These are phyloP conservation scores for Sarcophaga caerulescens DNA, from an alignment of 2,888 invertebrate species.

Conservation along the genomic window DNA sequence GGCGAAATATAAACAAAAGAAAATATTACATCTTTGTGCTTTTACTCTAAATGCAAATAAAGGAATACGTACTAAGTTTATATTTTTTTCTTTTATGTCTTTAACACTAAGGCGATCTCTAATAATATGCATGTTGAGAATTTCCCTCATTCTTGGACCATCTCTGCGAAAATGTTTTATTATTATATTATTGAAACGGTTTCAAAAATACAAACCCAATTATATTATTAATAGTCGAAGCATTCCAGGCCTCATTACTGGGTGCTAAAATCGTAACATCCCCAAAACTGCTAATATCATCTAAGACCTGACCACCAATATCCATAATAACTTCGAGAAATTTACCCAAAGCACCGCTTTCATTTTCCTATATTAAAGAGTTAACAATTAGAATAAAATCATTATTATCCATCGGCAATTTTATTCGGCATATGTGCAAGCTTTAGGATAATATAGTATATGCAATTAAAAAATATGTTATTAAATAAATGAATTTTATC, in stretches of 20 bases:
- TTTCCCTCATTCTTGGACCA: slow-evolving; percentile 87
- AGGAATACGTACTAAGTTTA: slow-evolving; percentile 84
- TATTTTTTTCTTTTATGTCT: slow-evolving; percentile 87
- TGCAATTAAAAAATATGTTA: neutral
- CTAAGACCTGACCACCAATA: slow-evolving; percentile 88
- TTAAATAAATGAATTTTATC: neutral
- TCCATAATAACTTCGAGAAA: slow-evolving; percentile 92
- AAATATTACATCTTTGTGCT: neutral
- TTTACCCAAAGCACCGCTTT: slow-evolving; percentile 89
- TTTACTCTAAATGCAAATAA: neutral
- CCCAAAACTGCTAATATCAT: slow-evolving; percentile 86
- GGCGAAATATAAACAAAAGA: neutral
- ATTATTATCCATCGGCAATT: neutral
- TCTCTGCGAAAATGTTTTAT: slow-evolving; percentile 81
- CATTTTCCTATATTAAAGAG: slow-evolving; percentile 77
- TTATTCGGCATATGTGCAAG: neutral
- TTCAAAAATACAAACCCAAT: slow-evolving; percentile 81
- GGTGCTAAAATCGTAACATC: slow-evolving; percentile 94
- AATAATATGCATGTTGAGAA: slow-evolving; percentile 91
- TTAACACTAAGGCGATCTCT: slow-evolving; percentile 89
- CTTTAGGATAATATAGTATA: neutral
- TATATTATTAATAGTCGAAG: slow-evolving; percentile 87
- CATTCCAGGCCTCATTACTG: slow-evolving; percentile 92
- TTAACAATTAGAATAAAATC: neutral
- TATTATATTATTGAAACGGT: slow-evolving; percentile 18